phyloP scores from a whole-genome alignment of 2,888 invertebrate species.

The Platycnemis pennipes region DNA sequence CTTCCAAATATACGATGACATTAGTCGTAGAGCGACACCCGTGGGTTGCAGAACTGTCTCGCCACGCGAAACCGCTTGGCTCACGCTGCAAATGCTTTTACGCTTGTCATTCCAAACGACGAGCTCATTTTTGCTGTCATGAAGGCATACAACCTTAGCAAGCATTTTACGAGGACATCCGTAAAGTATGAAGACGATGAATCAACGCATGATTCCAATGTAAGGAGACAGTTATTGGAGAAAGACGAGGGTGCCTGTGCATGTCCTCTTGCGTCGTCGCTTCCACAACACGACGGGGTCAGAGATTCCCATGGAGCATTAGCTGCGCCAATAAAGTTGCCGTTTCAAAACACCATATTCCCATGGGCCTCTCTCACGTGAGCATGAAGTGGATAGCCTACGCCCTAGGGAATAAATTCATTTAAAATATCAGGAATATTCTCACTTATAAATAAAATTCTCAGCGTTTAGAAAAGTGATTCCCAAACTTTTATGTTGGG shows the following conservation, averaged over 20 bases:
- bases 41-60: neutral
- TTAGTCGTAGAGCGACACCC: neutral
- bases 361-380: no score
- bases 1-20: neutral
- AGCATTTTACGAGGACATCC: neutral
- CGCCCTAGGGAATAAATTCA: no score
- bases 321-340: no score
- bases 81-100: neutral
- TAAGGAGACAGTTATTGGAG: neutral
- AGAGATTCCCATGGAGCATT: no score
- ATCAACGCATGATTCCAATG: neutral
- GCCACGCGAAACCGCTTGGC: neutral
- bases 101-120: neutral
- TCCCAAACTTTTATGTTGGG: no score
- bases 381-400: no score
- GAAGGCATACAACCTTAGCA: neutral
- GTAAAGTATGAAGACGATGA: neutral
- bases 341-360: no score
- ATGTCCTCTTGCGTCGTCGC: neutral
- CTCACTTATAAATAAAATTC: no score
- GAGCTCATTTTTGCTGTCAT: neutral
- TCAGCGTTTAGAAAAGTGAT: no score
- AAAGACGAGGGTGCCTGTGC: neutral
- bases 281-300: no score
- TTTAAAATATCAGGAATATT: no score